phyloP scores from a whole-genome alignment of 1,140 invertebrate genomes.

The Sycophaga agraensis region DNA sequence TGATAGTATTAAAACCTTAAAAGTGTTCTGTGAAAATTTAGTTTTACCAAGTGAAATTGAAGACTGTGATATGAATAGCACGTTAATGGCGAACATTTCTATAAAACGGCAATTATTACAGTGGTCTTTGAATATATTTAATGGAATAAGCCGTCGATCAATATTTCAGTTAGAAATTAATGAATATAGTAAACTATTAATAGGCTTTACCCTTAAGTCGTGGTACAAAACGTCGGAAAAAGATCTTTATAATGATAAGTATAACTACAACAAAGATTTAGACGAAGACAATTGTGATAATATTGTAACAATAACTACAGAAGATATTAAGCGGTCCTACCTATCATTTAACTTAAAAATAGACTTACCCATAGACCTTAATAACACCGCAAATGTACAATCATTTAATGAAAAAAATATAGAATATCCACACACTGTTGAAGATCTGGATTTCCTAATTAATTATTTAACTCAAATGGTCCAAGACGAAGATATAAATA shows the following conservation, averaged over 20 bases:
- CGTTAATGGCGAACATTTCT: constrained; percentile 28
- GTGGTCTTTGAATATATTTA: constrained; percentile 37
- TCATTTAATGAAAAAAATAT: not conserved
- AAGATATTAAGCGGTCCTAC: constrained; percentile 36
- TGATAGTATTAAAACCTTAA: constrained; percentile 49
- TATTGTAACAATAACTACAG: constrained; percentile 1
- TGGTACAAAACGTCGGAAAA: constrained; percentile 32
- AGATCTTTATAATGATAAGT: constrained; percentile 5
- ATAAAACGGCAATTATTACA: constrained; percentile 37
- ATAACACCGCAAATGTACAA: not conserved
- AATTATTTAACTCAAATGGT: constrained; percentile 27
- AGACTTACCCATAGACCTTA: constrained; percentile 19
- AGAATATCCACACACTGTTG: constrained; percentile 22
- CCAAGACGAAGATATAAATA: constrained; percentile 15
- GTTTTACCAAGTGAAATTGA: constrained; percentile 33
- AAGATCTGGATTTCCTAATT: constrained; percentile 31
- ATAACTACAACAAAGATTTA: not conserved
- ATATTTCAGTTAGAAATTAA: constrained; percentile 26
- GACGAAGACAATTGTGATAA: constrained; percentile 6
- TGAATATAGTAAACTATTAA: constrained; percentile 38
- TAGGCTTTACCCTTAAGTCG: constrained; percentile 40
- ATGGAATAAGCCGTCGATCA: constrained; percentile 28
- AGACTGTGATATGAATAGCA: constrained; percentile 26
- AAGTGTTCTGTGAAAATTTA: constrained; percentile 38
- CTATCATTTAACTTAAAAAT: constrained; percentile 30